Base-by-base conservation (phyloP, 2,113 vertebrate species). In the Pitta sordida region DNA sequence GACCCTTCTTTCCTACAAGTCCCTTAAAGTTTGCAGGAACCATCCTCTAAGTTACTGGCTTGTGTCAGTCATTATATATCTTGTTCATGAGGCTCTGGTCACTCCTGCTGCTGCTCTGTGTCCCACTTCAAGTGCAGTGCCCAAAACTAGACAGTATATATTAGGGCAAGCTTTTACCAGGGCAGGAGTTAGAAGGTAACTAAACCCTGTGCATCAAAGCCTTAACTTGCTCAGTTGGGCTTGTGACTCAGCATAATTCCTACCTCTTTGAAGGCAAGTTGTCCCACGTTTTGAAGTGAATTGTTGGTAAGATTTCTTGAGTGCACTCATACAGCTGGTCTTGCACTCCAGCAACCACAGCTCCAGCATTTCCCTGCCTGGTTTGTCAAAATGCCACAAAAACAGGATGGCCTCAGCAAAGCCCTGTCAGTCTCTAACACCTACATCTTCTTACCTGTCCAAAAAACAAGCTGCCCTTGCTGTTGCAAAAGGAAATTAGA, bases 31-130 rank as follows among this genome's bases (percentile, higher is more conserved):
- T n/a, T n/a, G n/a, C n/a, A n/a, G n/a, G n/a, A n/a, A n/a, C 19
- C 48, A 26, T 14, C 15, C 30, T 41, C 65, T 29, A 18, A 75
- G 20, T 8, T 60, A 7, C 15, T 44, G 15, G 22, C 13, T 79
- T 39, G 13, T 81, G 34, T n/a, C 29, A 27, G 22, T 32, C 41
- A 24, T 48, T 24, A 10, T 0, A 0, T 6, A 14, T 19, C 39
- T 27, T 36, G 48, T 9, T 78, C 21, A 7, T 0, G 0, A 69
- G 30, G 23, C 37, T 91, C 55, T 63, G 19, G 39, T 43, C 32
- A 7, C 55, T 75, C 29, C 51, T 83, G 43, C 22, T 48, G 26
- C 53, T 63, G 60, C 4, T 43, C 64, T 67, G 8, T 3, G 10
- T 36, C 36, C 53, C 29, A 30, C 53, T 68, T 27, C 17, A 62